Conservation (phyloP, 2,888 invertebrate species). For the Tipula helvola region DNA sequence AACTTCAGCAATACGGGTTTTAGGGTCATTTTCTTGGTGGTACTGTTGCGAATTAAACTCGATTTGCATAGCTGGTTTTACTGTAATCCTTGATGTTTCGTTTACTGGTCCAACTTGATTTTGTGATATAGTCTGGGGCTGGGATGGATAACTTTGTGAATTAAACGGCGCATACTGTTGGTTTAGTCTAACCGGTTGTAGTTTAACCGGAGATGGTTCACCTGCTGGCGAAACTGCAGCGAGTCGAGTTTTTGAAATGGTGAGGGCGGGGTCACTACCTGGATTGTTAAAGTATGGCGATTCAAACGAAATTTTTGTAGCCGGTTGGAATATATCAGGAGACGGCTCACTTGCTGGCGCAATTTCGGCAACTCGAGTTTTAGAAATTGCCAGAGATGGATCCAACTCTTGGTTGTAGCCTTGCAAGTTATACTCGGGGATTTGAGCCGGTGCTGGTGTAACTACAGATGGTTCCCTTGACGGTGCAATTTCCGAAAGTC, state of each 20-base stretch:
- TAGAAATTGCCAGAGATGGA: neutral
- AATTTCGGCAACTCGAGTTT: neutral
- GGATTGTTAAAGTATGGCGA: neutral
- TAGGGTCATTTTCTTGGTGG: neutral
- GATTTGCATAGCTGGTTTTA: neutral
- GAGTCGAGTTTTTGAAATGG: neutral
- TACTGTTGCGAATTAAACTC: too few relatives aligned
- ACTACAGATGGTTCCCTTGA: neutral
- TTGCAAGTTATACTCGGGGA: neutral
- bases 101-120: neutral
- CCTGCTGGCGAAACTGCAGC: neutral
- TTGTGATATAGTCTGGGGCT: neutral
- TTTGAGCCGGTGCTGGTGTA: neutral
- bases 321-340: neutral
- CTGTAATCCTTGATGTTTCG: too few relatives aligned
- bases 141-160: too few relatives aligned
- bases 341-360: neutral
- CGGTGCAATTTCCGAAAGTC: neutral
- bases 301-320: neutral
- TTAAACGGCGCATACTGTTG: too few relatives aligned
- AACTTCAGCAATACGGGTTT: neutral
- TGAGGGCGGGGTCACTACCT: neutral
- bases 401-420: neutral
- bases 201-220: neutral
- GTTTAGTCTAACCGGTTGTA: neutral